These are phyloP conservation scores for Octonoba sinensis DNA, from an alignment of 2,888 invertebrate genomes.

Conservation along the genomic window DNA sequence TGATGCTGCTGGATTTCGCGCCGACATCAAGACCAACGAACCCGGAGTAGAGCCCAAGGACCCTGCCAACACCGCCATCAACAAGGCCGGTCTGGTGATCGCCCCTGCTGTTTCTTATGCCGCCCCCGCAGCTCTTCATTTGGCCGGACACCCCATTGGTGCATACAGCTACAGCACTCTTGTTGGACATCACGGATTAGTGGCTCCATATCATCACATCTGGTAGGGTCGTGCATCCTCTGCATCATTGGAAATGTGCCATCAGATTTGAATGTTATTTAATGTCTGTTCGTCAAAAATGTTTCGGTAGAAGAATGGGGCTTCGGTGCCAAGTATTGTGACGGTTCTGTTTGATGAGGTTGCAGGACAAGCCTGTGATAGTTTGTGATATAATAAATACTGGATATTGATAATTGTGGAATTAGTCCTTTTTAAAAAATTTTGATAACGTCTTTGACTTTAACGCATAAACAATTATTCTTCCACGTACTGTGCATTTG, in stretches of 20 bases:
- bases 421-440: no score
- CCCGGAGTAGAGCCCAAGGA: constrained; percentile 65
- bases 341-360: no score
- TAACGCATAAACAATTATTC: no score
- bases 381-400: no score
- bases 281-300: neutral
- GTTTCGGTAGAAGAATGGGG: neutral
- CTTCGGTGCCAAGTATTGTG: constrained; percentile 18
- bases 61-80: constrained; percentile 62
- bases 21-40: constrained; percentile 66
- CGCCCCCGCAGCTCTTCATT: constrained; percentile 22
- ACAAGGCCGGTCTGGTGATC: constrained; percentile 51
- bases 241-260: neutral
- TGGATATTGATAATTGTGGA: no score
- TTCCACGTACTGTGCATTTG: no score
- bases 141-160: constrained; percentile 23
- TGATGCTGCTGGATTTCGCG: constrained; percentile 64
- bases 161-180: constrained; percentile 52
- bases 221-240: neutral
- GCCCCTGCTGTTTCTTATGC: constrained; percentile 19
- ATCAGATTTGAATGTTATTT: neutral
- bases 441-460: no score
- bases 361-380: no score
- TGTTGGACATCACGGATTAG: constrained; percentile 45
- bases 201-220: constrained; percentile 4